Evolutionary conservation across 2,888 invertebrate genomes (phyloP), one percentile per base, ranked within the genome.

Genomic region (Clanis bilineata): DNA sequence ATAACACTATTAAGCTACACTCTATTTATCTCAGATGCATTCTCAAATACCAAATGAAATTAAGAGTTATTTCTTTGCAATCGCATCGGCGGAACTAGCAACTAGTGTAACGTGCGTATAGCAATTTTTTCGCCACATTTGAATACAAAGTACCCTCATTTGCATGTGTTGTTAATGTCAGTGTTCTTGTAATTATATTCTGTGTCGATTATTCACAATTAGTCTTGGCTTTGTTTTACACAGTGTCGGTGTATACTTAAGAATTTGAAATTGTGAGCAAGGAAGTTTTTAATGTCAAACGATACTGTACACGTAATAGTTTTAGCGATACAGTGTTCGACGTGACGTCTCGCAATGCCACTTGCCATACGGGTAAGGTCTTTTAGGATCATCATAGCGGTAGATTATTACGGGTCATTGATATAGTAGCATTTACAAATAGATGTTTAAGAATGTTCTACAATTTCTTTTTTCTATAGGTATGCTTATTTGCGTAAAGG

Each of bases 111-210:
- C 44, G 23, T 23, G 44, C 22, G 12, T 10, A 12, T 23, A 44
- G 12, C 1, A 32, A 9, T 10, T 28, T 51, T 51, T 51, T 51
- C 28, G 15, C 18, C 51, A 18, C 9, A 12, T 10, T 18, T 1
- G 32, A 32, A 51, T 32, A 32, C 18, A 18, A 51, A 51, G 32
- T 32, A 51, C 51, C 51, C 51, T 51, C 51, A 51, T 51, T 51
- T 51, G 51, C 51, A 51, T 51, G 22, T 23, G 32, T 51, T 47
- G 25, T 47, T 47, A 51, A 28, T 32, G 51, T 9, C 28, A 51
- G 51, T 51, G 32, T 51, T 51, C 51, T 51, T 32, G 18, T 32
- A 51, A 51, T 51, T 32, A 51, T 51, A 21, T 18, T 51, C 51
- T 28, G 15, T 18, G 10, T 32, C 51, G 9, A 51, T 51, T 32